Evolutionary conservation across 2,888 invertebrate genomes (phyloP).

Genomic region (Drosophila pseudotalamancana): DNA sequence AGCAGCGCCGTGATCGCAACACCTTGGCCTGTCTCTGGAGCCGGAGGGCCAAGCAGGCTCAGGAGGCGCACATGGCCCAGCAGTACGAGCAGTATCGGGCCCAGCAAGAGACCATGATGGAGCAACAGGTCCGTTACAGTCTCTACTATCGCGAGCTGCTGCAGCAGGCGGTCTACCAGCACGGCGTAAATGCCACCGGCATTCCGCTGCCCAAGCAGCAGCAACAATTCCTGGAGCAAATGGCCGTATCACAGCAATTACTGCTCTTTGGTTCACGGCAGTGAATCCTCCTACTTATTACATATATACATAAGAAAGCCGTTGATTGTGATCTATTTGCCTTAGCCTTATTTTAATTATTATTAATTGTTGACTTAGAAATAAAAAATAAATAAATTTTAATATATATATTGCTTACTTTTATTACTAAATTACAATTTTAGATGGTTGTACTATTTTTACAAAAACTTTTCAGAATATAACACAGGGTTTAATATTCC

Average conservation of each 20-base stretch:
- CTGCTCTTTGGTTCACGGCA: constrained; percentile 55
- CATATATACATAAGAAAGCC: constrained; percentile 31
- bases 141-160: constrained; percentile 74
- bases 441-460: too few species aligned
- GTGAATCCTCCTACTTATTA: background rate
- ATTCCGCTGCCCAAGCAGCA: constrained; percentile 55
- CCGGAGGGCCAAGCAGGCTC: constrained; percentile 62
- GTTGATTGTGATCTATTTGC: constrained; percentile 56
- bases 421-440: too few species aligned
- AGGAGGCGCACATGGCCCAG: constrained; percentile 55
- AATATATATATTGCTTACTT: too few species aligned
- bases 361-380: constrained; percentile 56
- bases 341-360: constrained; percentile 32
- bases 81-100: constrained; percentile 58
- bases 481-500: too few species aligned
- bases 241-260: constrained; percentile 65
- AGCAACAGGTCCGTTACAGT: constrained; percentile 65
- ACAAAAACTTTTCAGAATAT: too few species aligned
- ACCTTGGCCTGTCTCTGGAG: constrained; percentile 62
- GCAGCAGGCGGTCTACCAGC: constrained; percentile 60
- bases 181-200: background rate
- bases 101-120: constrained; percentile 54
- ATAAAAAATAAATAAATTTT: constrained; percentile 5
- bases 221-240: constrained; percentile 66
- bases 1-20: constrained; percentile 76